Evolutionary conservation across 2,888 invertebrate genomes (phyloP), one percentile per base, ranked within the genome.

Genomic region (Odontothrips loti): DNA sequence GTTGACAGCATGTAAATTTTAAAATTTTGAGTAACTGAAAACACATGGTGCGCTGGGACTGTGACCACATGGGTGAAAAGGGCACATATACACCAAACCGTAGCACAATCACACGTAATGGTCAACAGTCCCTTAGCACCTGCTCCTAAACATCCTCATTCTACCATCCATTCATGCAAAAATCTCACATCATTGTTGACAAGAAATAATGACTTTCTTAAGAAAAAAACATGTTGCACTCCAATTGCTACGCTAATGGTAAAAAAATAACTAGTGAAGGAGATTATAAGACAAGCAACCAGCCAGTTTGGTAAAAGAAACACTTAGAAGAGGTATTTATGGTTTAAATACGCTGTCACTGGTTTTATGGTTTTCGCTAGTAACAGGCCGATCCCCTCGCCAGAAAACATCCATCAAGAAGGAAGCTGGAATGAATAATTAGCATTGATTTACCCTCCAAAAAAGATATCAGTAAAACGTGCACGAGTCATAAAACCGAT

Each of bases 181-280:
- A 75, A 75, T 75, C 68, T 75, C 68, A 75, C 68, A 75, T 75
- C 68, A 75, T 75, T 75, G 68, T 75, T 75, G 68, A 75, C 68
- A 75, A 75, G 68, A 75, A 75, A 75, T 75, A 75, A 75, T 75
- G 68, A 75, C 68, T 75, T 75, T 75, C 68, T 75, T 75, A 75
- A 75, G 68, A 75, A 75, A 75, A 75, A 75, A 75, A 75, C 68
- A 75, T 75, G 68, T 75, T 75, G 68, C 68, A 75, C 68, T 75
- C 68, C 68, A 75, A 75, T 75, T 75, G 68, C 68, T 75, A 75
- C 68, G 68, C 68, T 75, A 75, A 75, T 75, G 68, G 68, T 75
- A 75, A 75, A 75, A 75, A 75, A 75, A 75, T 75, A 75, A 75
- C 68, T 75, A 75, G 68, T 75, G 68, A 75, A 75, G 68, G 68